A percentile compares a stretch with the other conserved stretches of the same genome.
Evolutionary conservation across 2,888 invertebrate species (phyloP).

Genomic region (Clitarchus hookeri): DNA sequence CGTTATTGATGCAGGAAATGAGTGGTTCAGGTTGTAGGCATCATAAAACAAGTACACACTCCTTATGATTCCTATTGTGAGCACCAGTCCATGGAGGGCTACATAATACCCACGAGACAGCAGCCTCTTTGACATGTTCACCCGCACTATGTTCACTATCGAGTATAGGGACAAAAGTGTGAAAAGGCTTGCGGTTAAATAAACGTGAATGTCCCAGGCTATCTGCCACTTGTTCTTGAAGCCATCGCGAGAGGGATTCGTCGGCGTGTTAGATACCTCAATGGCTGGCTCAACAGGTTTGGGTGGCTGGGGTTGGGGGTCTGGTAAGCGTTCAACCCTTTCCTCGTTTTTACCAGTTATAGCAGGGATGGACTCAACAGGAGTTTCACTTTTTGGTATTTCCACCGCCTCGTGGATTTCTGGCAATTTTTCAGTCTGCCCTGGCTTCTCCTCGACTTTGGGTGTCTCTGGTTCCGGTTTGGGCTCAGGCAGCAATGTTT

Average conservation of each 20-base stretch:
- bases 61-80: conserved; percentile 78
- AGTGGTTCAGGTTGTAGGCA: conserved; percentile 85
- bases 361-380: conserved; percentile 42
- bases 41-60: conserved; percentile 90
- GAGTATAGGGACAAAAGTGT: conserved; percentile 83
- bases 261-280: conserved; percentile 22
- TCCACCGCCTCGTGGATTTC: background rate
- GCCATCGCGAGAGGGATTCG: conserved; percentile 33
- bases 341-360: conserved; percentile 45
- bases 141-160: conserved; percentile 82
- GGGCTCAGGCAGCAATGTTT: conserved; percentile 32
- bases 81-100: conserved; percentile 79
- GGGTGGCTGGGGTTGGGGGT: conserved; percentile 52
- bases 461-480: conserved; percentile 43
- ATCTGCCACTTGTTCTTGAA: conserved; percentile 64
- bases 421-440: conserved; percentile 16
- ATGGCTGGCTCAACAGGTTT: conserved; percentile 42
- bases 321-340: conserved; percentile 51
- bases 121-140: conserved; percentile 84
- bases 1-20: conserved; percentile 75
- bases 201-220: conserved; percentile 92
- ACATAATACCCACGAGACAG: conserved; percentile 88
- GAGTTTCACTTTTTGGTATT: conserved; percentile 41
- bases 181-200: conserved; percentile 83
- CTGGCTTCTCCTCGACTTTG: conserved; percentile 31